Evolutionary conservation across 2,797 vertebrate species (phyloP).

Genomic region (Fistularia commersonii): DNA sequence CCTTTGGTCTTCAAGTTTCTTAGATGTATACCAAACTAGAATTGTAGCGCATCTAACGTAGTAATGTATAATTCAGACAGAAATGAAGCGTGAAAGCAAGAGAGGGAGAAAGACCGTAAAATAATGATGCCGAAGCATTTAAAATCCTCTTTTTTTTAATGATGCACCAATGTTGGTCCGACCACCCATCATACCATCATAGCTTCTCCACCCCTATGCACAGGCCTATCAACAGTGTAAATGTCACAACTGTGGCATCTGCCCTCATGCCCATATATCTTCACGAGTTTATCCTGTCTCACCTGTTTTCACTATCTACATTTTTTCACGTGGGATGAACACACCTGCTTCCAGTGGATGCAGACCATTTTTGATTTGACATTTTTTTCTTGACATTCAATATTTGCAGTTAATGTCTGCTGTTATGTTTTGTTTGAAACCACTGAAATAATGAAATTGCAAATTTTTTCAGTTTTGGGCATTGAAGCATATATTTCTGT

Average conservation of each 20-base stretch:
- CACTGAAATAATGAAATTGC: too few species aligned
- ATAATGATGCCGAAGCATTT: background rate
- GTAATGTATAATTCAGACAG: too few species aligned
- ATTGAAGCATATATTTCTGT: background rate
- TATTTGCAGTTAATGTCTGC: too few species aligned
- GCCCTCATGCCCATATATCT: constrained; percentile 53
- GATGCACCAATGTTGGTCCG: background rate
- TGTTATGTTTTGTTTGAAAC: too few species aligned
- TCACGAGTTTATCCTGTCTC: constrained; percentile 18
- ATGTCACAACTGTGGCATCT: constrained; percentile 53
- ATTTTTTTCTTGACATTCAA: background rate
- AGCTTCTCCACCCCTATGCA: constrained; percentile 26
- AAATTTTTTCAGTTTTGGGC: too few species aligned
- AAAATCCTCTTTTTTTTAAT: too few species aligned
- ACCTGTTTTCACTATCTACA: constrained; percentile 26
- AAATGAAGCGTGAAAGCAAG: too few species aligned
- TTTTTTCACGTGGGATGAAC: constrained; percentile 20
- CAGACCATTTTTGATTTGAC: constrained; percentile 10
- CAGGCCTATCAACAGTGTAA: constrained; percentile 32
- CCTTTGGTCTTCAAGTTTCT: too few species aligned
- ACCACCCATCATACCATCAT: constrained; percentile 9
- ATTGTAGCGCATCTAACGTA: too few species aligned
- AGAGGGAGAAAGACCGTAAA: background rate
- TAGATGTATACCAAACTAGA: too few species aligned
- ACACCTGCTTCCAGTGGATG: background rate